Evolutionary conservation across 1,140 invertebrate species (phyloP).

Genomic region (Riptortus pedestris): DNA sequence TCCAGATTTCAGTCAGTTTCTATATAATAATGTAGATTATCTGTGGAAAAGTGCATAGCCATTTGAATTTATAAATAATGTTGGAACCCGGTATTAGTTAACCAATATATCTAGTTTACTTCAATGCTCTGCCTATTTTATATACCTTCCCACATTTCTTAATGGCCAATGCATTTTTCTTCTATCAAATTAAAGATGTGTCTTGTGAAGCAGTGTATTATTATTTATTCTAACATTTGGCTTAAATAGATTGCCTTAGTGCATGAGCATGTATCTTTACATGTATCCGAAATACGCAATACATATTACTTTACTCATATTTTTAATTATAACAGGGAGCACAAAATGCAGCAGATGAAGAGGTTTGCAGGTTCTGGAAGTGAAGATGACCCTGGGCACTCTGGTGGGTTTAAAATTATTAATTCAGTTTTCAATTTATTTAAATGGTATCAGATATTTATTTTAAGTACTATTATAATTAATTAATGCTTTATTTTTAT

Average conservation of each 20-base stretch:
- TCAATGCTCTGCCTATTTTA: too few species aligned
- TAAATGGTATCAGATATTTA: too few species aligned
- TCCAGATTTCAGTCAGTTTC: constrained; percentile 46
- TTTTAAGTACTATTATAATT: too few species aligned
- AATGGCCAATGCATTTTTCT: neutral
- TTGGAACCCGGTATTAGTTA: too few species aligned
- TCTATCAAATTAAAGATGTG: constrained; percentile 6
- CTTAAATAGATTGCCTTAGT: neutral
- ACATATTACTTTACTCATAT: too few species aligned
- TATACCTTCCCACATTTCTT: too few species aligned
- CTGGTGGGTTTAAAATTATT: constrained; percentile 42
- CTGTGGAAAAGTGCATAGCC: too few species aligned
- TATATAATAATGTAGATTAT: too few species aligned
- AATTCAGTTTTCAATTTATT: neutral
- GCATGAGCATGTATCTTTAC: constrained; percentile 12
- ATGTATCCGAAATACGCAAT: too few species aligned
- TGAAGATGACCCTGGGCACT: constrained; percentile 59
- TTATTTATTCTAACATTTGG: neutral
- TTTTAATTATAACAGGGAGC: constrained; percentile 52
- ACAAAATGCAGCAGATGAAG: constrained; percentile 60
- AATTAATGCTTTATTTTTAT: too few species aligned
- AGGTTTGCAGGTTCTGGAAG: constrained; percentile 56
- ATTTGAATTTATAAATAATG: too few species aligned
- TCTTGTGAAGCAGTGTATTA: constrained; percentile 28
- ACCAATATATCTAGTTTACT: too few species aligned